Conservation (phyloP, 2,888 invertebrate genomes). For the Mesorhabditis spiculigera region DNA sequence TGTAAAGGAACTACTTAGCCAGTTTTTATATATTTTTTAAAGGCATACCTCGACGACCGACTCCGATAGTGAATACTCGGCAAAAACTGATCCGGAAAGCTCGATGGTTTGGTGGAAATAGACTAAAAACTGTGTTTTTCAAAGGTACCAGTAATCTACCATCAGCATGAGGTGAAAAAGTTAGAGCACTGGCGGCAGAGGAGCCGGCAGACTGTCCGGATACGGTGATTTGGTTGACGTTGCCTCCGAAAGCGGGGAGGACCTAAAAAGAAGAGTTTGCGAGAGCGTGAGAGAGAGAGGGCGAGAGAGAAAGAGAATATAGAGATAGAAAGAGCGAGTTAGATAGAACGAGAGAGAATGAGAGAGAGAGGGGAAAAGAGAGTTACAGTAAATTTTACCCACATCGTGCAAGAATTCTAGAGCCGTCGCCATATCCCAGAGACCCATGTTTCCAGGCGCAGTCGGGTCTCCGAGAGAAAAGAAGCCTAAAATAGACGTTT, state of each 20-base stretch:
- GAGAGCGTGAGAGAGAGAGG: too few relatives aligned
- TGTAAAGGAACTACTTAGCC: too few relatives aligned
- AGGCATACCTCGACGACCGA: slow-evolving; percentile 27
- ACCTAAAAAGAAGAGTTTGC: slow-evolving; percentile 11
- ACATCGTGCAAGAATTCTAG: slow-evolving; percentile 18
- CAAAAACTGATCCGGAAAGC: slow-evolving; percentile 38
- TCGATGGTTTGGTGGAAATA: slow-evolving; percentile 39
- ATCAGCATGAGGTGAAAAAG: slow-evolving; percentile 41
- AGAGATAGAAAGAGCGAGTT: neutral
- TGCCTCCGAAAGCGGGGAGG: slow-evolving; percentile 40
- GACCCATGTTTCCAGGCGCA: slow-evolving; percentile 39
- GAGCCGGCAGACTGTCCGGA: slow-evolving; percentile 40
- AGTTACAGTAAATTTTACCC: too few relatives aligned
- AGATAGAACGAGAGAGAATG: neutral
- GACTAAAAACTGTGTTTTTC: slow-evolving; percentile 20
- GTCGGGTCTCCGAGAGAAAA: slow-evolving; percentile 32
- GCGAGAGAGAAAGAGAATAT: neutral
- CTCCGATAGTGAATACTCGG: slow-evolving; percentile 33
- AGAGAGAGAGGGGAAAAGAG: too few relatives aligned
- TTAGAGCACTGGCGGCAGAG: slow-evolving; percentile 31
- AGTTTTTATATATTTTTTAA: too few relatives aligned
- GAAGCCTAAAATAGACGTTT: too few relatives aligned
- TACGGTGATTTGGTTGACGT: slow-evolving; percentile 31
- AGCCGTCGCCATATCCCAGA: slow-evolving; percentile 39
- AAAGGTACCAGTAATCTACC: slow-evolving; percentile 19